Evolutionary conservation across 2,113 vertebrate genomes (phyloP), one percentile per base, ranked within the genome.

Genomic region (Panthera tigris): DNA sequence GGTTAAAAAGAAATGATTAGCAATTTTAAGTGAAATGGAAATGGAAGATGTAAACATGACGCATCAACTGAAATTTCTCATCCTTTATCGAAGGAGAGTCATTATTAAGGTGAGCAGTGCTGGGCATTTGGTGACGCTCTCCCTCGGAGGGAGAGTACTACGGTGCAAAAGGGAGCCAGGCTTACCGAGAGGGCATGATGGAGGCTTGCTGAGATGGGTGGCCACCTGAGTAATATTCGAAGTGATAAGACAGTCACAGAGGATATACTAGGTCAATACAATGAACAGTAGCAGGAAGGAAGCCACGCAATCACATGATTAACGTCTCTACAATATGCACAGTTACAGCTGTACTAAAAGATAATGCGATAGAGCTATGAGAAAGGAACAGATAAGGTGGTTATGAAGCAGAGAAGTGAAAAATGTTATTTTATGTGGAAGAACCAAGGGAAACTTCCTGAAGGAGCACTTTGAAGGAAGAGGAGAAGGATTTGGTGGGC

Each of bases 1-100:
- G 73, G 96, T 97, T 89, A 89, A 45, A 95, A 95, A 84, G 80
- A 96, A 95, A 19, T 57, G 83, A 92, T 96, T 89, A 84, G 19
- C 85, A 87, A 25, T 31, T 12, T 94, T 80, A 93, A 93, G 69
- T 79, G 73, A 79, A 93, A 68, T 11, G 31, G 71, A 95, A 82
- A 78, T 61, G 31, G 66, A 9, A 63, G 36, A 82, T 57, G 25
- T 6, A 83, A 81, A 81, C 57, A 89, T 16, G 21, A 7, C 11
- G 11, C 0, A 2, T 16, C 63, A n/a, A 45, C 13, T 84, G 50
- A 55, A 93, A 68, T 61, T 36, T 82, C 65, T 91, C 3, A 5
- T 23, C 18, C 10, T 88, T 89, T 66, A 45, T 55, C 52, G 86
- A 45, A 81, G 15, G 16, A 71, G 21, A 83, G 48, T 85, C 68